A percentile compares a stretch with the other conserved stretches of the same genome.
Evolutionary conservation across 1,140 invertebrate species (phyloP).

Genomic region (Onthophagus taurus): DNA sequence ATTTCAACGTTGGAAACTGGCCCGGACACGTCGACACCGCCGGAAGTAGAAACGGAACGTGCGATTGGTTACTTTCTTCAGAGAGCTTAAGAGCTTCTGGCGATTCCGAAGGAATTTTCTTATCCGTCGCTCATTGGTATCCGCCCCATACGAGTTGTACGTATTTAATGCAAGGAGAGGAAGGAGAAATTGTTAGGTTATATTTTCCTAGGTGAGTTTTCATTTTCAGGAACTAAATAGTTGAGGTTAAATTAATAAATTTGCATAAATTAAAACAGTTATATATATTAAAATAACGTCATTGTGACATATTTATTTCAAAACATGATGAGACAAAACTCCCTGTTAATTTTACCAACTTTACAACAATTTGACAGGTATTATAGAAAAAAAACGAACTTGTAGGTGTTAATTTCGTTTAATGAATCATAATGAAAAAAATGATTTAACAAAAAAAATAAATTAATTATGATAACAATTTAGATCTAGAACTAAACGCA

Average conservation of each 20-base stretch:
- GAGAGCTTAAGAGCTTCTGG: slow-evolving; percentile 64
- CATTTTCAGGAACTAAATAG: not conserved
- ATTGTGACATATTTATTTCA: no score
- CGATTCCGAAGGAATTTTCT: slow-evolving; percentile 74
- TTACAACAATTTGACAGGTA: no score
- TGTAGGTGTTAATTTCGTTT: no score
- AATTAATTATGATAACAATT: slow-evolving; percentile 46
- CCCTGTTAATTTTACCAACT: no score
- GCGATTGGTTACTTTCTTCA: slow-evolving; percentile 77
- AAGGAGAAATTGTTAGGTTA: slow-evolving; percentile 74
- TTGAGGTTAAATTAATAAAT: no score
- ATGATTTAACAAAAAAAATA: no score
- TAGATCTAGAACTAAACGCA: slow-evolving; percentile 75
- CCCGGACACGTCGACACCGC: slow-evolving; percentile 81
- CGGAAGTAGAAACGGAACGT: slow-evolving; percentile 72
- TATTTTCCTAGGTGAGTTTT: slow-evolving; percentile 69
- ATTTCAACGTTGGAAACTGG: slow-evolving; percentile 89
- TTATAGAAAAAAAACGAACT: no score
- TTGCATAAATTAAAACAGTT: no score
- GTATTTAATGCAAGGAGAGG: slow-evolving; percentile 73
- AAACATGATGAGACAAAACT: no score
- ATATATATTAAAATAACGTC: no score
- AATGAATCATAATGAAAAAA: no score
- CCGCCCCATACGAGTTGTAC: slow-evolving; percentile 84
- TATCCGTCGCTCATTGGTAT: slow-evolving; percentile 88